phyloP scores from a whole-genome alignment of 1,140 invertebrate species.

The Halictus rubicundus region DNA sequence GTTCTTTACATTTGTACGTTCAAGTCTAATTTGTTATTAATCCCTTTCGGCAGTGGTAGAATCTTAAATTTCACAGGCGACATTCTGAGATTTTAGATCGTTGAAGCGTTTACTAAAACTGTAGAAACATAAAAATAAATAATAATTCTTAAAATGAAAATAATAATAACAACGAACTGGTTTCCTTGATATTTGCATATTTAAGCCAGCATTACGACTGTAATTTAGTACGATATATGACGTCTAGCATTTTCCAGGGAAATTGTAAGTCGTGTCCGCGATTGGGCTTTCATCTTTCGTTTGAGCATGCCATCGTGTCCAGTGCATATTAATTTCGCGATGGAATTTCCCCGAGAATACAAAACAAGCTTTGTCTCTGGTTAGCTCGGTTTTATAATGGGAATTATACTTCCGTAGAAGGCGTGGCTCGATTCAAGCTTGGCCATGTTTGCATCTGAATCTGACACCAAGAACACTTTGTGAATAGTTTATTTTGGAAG shows the following conservation, averaged over 20 bases:
- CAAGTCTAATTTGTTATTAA: too few relatives aligned
- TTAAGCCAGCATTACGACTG: background rate
- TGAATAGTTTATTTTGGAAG: conserved; percentile 6
- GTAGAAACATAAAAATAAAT: too few relatives aligned
- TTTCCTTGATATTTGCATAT: too few relatives aligned
- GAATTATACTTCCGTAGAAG: background rate
- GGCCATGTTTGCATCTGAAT: background rate
- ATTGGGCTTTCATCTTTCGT: background rate
- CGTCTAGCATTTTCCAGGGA: background rate
- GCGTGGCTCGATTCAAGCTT: background rate
- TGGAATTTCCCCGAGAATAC: too few relatives aligned
- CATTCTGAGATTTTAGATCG: too few relatives aligned
- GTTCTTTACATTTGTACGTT: too few relatives aligned
- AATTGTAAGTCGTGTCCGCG: background rate
- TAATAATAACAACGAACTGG: too few relatives aligned
- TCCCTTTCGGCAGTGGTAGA: too few relatives aligned
- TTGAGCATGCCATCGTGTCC: background rate
- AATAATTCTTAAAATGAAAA: too few relatives aligned
- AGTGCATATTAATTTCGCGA: background rate
- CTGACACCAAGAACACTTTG: background rate
- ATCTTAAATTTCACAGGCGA: too few relatives aligned
- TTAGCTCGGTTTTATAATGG: background rate
- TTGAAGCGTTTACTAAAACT: too few relatives aligned
- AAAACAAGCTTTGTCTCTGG: background rate
- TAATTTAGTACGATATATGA: background rate